Percentiles rank a stretch among this genome's conserved stretches.
phyloP scores from a whole-genome alignment of 2,888 invertebrate species.

The Dicyrtoma fusca region DNA sequence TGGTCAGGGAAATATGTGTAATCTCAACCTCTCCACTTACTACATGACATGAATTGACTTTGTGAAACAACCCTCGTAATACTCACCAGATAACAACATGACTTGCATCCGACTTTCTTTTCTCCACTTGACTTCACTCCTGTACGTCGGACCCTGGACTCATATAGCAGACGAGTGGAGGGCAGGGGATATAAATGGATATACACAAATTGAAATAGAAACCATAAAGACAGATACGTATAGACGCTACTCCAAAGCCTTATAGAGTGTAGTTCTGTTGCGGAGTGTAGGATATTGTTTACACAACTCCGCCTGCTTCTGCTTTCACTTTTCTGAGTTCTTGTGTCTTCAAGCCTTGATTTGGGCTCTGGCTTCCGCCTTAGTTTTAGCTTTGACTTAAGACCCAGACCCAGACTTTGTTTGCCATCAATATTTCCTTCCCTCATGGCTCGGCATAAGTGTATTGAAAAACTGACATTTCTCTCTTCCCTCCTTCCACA shows the following conservation, averaged over 20 bases:
- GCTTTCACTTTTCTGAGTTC: too few species aligned
- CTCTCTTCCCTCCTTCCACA: background rate
- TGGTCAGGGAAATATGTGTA: background rate
- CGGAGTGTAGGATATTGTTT: too few species aligned
- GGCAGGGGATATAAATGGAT: background rate
- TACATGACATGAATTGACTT: constrained; percentile 23
- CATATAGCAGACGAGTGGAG: background rate
- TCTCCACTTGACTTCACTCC: background rate
- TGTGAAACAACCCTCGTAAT: constrained; percentile 5
- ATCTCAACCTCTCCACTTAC: constrained; percentile 2
- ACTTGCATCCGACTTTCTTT: constrained; percentile 1
- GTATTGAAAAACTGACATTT: constrained; percentile 17
- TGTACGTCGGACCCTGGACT: too few species aligned
- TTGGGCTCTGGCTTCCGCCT: background rate
- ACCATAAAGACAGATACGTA: too few species aligned
- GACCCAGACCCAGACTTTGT: background rate
- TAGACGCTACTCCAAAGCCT: too few species aligned
- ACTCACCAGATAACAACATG: background rate
- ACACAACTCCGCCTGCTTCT: too few species aligned
- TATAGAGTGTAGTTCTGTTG: too few species aligned
- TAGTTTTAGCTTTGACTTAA: background rate
- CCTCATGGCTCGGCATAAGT: background rate
- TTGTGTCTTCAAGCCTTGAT: background rate
- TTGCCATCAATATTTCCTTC: constrained; percentile 2
- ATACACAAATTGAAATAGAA: too few species aligned